Conservation (phyloP, 2,888 invertebrate species). For the Oscheius sp. region DNA sequence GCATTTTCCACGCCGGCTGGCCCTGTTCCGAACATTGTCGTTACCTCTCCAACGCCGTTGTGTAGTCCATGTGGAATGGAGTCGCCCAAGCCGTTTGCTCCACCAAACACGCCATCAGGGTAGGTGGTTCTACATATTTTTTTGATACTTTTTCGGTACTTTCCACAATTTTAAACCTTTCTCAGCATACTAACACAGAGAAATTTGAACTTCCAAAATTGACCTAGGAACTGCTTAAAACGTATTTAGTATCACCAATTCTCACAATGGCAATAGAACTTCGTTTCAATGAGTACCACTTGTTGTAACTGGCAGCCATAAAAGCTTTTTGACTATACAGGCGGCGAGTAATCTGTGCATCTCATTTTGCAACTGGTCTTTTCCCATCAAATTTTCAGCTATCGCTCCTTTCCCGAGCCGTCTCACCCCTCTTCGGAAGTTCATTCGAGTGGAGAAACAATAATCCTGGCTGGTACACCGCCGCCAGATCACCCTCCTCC, state of each 20-base stretch:
- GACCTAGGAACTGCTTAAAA: too few relatives aligned
- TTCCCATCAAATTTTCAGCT: too few relatives aligned
- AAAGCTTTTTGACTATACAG: background rate
- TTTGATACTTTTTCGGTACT: too few relatives aligned
- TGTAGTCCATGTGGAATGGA: conserved; percentile 19
- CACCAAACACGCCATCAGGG: conserved; percentile 15
- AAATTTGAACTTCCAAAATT: too few relatives aligned
- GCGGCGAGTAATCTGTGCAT: conserved; percentile 28
- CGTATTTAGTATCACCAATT: too few relatives aligned
- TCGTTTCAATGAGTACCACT: too few relatives aligned
- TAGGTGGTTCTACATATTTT: background rate
- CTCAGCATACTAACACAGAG: too few relatives aligned
- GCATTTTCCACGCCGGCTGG: conserved; percentile 32
- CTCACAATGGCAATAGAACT: too few relatives aligned
- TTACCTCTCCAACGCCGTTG: conserved; percentile 29
- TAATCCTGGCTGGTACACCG: conserved; percentile 33
- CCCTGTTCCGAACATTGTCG: conserved; percentile 30
- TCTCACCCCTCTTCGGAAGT: conserved; percentile 44
- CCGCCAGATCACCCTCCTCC: conserved; percentile 34
- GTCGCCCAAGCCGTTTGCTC: conserved; percentile 16
- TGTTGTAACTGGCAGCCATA: background rate
- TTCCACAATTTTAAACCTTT: too few relatives aligned
- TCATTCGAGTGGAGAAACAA: conserved; percentile 22
- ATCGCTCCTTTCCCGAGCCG: conserved; percentile 35
- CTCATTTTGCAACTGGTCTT: conserved; percentile 12